Conservation (phyloP, 2,113 vertebrate genomes). For the Abramis brama region DNA sequence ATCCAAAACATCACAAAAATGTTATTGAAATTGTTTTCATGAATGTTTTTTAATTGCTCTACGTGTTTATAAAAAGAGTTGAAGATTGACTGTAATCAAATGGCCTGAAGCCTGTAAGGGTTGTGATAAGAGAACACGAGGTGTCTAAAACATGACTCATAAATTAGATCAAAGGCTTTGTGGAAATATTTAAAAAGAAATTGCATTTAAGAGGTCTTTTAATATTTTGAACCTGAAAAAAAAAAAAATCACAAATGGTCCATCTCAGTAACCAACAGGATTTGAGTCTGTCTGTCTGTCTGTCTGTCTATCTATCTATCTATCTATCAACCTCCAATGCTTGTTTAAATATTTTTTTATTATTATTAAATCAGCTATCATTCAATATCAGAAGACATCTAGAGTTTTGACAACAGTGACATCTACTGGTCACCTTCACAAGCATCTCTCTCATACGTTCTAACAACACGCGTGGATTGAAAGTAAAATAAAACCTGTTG, state of each 20-base stretch:
- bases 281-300: not conserved
- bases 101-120: slow-evolving; percentile 33
- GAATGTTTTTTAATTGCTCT: not conserved
- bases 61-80: not conserved
- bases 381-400: not conserved
- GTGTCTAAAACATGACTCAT: slow-evolving; percentile 16
- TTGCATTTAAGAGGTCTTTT: slow-evolving; percentile 10
- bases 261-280: not conserved
- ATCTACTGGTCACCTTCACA: slow-evolving; percentile 66
- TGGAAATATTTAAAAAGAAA: not conserved
- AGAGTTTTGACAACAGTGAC: slow-evolving; percentile 69
- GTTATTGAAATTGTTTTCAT: not conserved
- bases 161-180: slow-evolving; percentile 37
- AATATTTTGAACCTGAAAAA: not conserved
- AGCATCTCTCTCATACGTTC: not conserved
- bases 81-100: slow-evolving; percentile 33
- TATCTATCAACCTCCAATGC: no score
- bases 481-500: not conserved
- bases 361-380: no score
- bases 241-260: not conserved
- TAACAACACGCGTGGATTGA: not conserved
- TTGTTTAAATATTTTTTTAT: no score
- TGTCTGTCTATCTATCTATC: not conserved
- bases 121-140: slow-evolving; percentile 41
- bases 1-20: not conserved